Base-by-base conservation (phyloP, 2,797 vertebrate species). In the Columba guinea region DNA sequence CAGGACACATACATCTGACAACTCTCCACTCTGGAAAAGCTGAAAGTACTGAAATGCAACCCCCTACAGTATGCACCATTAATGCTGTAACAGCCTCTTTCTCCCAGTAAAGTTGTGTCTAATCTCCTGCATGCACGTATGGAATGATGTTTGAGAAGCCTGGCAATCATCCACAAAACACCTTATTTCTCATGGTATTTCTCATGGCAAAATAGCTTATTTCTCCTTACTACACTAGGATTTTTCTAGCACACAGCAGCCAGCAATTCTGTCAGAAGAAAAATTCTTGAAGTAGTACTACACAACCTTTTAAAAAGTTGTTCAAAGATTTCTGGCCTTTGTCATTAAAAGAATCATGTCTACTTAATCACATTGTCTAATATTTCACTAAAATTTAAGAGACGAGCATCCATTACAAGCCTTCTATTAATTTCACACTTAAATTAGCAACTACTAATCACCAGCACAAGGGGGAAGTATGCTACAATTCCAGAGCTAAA, bases 401-500 rank as follows among this genome's bases (percentile, higher is more conserved):
- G 20, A 69, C 52, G 27, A 86, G 56, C 62, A 94, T 55, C 73
- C 44, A 86, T 74, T 86, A 78, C 63, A 95, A 87, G 84, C 70
- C 48, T 53, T 90, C 75, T 76, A 89, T 63, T 88, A 87, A 91
- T 82, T 53, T 46, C 37, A 78, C 79, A 80, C 16, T 73, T 71
- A 71, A 75, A 91, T 67, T 65, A 71, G 68, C 30, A 75, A 82
- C 73, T 85, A 92, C 88, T 88, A 84, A 96, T 90, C 94, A 93
- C 69, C 18, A 92, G 94, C 68, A 84, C 71, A 93, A 84, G 81
- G 90, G 91, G 94, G 84, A 78, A 83, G 93, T 74, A 70, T 84
- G 74, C 93, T 94, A 96, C 92, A 95, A 62, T 79, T 93, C n/a
- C 80, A 96, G 67, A 93, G 46, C 78, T 86, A 94, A 93, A 92